phyloP scores from a whole-genome alignment of 2,113 vertebrate genomes.

The Thomomys bottae region DNA sequence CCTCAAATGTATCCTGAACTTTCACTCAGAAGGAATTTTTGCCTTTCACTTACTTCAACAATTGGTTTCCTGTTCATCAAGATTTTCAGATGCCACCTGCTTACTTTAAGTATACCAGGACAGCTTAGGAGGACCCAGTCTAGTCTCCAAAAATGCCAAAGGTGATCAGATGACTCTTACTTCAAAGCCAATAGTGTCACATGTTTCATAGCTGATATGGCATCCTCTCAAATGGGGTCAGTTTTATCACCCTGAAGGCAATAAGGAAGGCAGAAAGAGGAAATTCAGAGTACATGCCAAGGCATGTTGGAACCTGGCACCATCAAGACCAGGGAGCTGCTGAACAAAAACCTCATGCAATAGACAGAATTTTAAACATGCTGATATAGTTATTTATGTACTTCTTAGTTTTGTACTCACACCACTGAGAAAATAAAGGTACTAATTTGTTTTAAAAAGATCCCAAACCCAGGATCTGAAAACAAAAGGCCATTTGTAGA shows the following conservation, averaged over 20 bases:
- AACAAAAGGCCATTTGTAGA: not conserved
- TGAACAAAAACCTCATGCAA: not conserved
- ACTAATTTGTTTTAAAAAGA: not conserved
- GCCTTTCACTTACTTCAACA: slow-evolving; percentile 68
- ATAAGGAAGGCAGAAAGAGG: not conserved
- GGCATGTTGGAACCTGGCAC: not conserved
- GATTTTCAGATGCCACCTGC: slow-evolving; percentile 56
- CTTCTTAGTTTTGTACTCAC: not conserved
- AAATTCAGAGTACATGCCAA: not conserved
- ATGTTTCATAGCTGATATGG: slow-evolving; percentile 3
- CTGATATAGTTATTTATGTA: not conserved
- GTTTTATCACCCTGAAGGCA: slow-evolving; percentile 27
- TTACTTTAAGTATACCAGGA: slow-evolving; percentile 33
- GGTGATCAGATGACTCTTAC: slow-evolving; percentile 49
- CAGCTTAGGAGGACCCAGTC: not conserved
- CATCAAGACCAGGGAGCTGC: not conserved
- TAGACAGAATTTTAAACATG: not conserved
- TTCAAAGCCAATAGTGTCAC: slow-evolving; percentile 57
- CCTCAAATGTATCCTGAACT: slow-evolving; percentile 74
- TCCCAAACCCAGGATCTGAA: not conserved
- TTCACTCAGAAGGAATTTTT: slow-evolving; percentile 75
- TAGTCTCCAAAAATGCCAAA: not conserved
- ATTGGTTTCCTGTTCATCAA: slow-evolving; percentile 65
- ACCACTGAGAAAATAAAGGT: slow-evolving; percentile 6
- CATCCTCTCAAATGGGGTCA: not conserved